phyloP scores from a whole-genome alignment of 1,140 invertebrate species.

The Leptonema lineaticorne region DNA sequence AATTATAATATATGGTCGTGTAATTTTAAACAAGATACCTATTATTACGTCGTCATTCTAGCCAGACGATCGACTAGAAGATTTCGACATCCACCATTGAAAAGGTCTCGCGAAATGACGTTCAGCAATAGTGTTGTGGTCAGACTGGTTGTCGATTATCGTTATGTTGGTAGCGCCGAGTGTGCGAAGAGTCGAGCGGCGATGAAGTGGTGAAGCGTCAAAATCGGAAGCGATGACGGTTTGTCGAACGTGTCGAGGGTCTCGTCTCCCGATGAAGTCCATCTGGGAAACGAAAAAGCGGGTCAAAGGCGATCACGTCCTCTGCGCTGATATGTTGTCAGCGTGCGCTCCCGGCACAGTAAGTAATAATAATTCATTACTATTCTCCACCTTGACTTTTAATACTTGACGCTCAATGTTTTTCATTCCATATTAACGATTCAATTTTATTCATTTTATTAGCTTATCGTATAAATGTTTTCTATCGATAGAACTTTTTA shows the following conservation, averaged over 20 bases:
- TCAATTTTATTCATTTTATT: no score
- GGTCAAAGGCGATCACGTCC: neutral
- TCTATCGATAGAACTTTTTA: no score
- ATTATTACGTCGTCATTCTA: no score
- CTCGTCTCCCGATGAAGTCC: constrained; percentile 4
- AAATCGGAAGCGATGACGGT: neutral
- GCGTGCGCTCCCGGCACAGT: constrained; percentile 30
- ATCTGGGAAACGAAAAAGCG: constrained; percentile 21
- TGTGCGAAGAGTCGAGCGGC: neutral
- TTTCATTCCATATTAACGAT: no score
- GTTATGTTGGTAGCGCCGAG: neutral
- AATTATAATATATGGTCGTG: no score
- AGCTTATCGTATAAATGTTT: no score
- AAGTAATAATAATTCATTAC: constrained; percentile 13
- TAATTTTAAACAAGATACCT: no score
- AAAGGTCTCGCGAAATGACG: neutral
- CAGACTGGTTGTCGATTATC: no score
- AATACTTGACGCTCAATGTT: no score
- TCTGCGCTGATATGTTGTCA: constrained; percentile 31
- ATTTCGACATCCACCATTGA: no score
- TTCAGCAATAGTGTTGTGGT: no score
- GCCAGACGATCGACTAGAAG: no score
- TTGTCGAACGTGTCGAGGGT: constrained; percentile 29
- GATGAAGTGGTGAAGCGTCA: neutral
- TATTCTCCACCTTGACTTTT: neutral